Conservation (phyloP, 2,888 invertebrate species). For the Apoda limacodes region DNA sequence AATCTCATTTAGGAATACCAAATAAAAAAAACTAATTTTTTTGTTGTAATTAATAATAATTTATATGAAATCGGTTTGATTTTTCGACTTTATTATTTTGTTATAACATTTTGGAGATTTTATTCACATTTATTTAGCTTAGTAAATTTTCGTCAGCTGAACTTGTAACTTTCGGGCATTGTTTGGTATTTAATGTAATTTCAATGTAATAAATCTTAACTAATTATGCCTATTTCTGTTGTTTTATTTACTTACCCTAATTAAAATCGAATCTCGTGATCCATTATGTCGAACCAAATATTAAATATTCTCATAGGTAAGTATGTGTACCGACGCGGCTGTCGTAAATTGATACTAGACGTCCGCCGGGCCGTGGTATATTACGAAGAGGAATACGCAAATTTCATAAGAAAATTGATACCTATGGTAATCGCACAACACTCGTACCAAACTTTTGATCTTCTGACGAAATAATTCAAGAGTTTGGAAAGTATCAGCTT, state of each 20-base stretch:
- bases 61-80: slow-evolving; percentile 20
- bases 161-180: slow-evolving; percentile 19
- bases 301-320: too few relatives aligned
- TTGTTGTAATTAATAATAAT: slow-evolving; percentile 15
- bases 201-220: slow-evolving; percentile 24
- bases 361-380: too few relatives aligned
- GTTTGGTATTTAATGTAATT: slow-evolving; percentile 18
- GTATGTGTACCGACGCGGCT: too few relatives aligned
- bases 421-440: too few relatives aligned
- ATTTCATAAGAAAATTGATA: too few relatives aligned
- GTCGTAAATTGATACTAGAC: too few relatives aligned
- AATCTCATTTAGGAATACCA: slow-evolving; percentile 18
- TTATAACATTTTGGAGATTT: slow-evolving; percentile 27
- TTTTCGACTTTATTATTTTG: slow-evolving; percentile 22
- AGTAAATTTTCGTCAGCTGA: too few relatives aligned
- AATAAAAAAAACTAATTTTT: slow-evolving; percentile 21
- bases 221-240: slow-evolving; percentile 15
- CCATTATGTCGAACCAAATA: slow-evolving; percentile 3
- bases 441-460: too few relatives aligned
- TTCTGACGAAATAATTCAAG: too few relatives aligned
- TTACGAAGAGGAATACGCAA: too few relatives aligned
- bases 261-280: not conserved
- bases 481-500: too few relatives aligned
- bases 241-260: slow-evolving; percentile 9
- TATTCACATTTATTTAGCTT: slow-evolving; percentile 18